phyloP scores from a whole-genome alignment of 2,888 invertebrate species.

The Spilarctia lutea region DNA sequence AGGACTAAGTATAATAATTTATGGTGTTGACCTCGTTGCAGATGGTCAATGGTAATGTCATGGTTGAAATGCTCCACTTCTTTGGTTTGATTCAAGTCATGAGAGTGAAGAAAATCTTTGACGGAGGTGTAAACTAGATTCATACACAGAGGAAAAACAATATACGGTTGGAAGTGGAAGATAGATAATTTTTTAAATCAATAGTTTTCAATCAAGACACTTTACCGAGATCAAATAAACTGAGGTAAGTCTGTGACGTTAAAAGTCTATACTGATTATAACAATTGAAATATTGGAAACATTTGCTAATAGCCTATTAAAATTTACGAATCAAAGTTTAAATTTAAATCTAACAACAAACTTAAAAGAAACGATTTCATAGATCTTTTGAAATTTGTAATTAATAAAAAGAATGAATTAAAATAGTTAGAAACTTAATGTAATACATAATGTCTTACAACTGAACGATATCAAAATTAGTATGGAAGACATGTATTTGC shows the following conservation, averaged over 20 bases:
- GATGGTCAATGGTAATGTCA: conserved; percentile 9
- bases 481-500: not conserved
- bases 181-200: not conserved
- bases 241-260: not conserved
- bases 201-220: too few relatives aligned
- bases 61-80: not conserved
- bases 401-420: not conserved
- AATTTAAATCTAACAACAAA: not conserved
- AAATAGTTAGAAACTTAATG: not conserved
- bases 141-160: not conserved
- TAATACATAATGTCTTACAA: not conserved
- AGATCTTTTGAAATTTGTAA: not conserved
- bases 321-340: not conserved
- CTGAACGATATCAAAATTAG: not conserved
- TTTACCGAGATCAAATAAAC: not conserved
- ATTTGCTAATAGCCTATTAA: not conserved
- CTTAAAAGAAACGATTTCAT: not conserved
- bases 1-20: not conserved
- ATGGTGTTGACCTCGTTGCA: conserved; percentile 1
- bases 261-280: not conserved
- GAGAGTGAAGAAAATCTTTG: not conserved
- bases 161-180: not conserved
- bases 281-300: not conserved
- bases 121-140: not conserved
- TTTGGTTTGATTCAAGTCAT: not conserved